phyloP scores from a whole-genome alignment of 1,140 invertebrate species.

The Agrypnia vestita region DNA sequence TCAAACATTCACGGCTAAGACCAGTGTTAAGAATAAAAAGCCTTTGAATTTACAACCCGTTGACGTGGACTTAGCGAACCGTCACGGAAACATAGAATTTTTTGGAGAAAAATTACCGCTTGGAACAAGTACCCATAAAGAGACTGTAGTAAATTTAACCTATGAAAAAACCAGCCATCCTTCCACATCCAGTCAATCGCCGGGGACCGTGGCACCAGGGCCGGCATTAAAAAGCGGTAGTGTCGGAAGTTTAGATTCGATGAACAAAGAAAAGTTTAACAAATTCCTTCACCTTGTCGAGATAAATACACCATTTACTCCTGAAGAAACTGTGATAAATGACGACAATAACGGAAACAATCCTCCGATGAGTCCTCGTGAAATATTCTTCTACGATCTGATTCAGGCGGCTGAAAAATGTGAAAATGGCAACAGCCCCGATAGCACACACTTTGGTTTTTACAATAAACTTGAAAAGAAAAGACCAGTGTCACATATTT shows the following conservation, averaged over 20 bases:
- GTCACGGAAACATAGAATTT: constrained; percentile 51
- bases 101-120: constrained; percentile 57
- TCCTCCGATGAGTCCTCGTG: constrained; percentile 56
- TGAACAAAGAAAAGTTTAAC: constrained; percentile 57
- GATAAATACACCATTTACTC: constrained; percentile 55
- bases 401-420: constrained; percentile 58
- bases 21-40: constrained; percentile 48
- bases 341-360: constrained; percentile 30
- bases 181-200: constrained; percentile 1
- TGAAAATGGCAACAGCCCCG: constrained; percentile 52
- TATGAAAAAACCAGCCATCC: constrained; percentile 17
- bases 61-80: constrained; percentile 57
- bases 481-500: constrained; percentile 54
- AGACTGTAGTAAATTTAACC: constrained; percentile 17
- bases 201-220: not conserved
- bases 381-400: constrained; percentile 59
- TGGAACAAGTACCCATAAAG: constrained; percentile 2
- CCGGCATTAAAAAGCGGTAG: constrained; percentile 33
- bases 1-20: not conserved
- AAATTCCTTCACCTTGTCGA: constrained; percentile 58
- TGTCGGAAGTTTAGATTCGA: constrained; percentile 50
- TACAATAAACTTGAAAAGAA: constrained; percentile 53
- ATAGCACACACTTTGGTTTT: constrained; percentile 51
- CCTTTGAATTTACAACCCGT: constrained; percentile 51
- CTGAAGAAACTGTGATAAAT: constrained; percentile 6